Conservation (phyloP, 2,888 invertebrate genomes). For the Melinaea menophilus region DNA sequence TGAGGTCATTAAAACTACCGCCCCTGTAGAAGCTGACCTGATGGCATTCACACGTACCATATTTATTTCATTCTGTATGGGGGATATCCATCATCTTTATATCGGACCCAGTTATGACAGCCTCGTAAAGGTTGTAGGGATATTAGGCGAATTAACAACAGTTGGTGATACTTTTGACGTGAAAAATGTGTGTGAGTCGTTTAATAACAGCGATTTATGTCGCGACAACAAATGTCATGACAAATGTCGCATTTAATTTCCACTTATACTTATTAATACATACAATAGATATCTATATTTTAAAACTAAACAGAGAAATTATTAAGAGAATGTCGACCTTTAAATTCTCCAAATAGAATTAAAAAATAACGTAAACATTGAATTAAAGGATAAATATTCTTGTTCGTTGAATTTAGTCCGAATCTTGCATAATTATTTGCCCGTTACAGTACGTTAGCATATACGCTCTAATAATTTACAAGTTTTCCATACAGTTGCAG, state of each 20-base stretch:
- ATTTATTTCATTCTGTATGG: conserved; percentile 58
- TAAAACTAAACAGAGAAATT: too few species aligned
- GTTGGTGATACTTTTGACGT: conserved; percentile 69
- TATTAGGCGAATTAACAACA: conserved; percentile 73
- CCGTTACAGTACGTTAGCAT: conserved; percentile 17
- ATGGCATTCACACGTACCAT: conserved; percentile 22
- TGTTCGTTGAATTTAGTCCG: neutral
- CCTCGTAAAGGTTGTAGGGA: conserved; percentile 66
- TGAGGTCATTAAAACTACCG: conserved; percentile 1
- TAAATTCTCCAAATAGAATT: neutral
- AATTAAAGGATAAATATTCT: neutral
- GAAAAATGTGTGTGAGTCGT: conserved; percentile 58
- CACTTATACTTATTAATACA: neutral
- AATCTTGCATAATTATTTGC: conserved; percentile 7
- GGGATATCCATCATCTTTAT: conserved; percentile 70
- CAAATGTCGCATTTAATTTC: conserved; percentile 27
- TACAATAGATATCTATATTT: too few species aligned
- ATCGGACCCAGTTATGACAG: conserved; percentile 66
- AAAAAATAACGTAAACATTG: neutral
- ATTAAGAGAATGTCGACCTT: too few species aligned
- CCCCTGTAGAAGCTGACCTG: conserved; percentile 9
- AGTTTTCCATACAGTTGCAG: conserved; percentile 23
- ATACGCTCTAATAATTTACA: conserved; percentile 30
- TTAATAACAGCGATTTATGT: conserved; percentile 42
- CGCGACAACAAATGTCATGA: too few species aligned